These are phyloP conservation scores for Procambarus clarkii DNA, from an alignment of 1,140 invertebrate species.

Conservation along the genomic window DNA sequence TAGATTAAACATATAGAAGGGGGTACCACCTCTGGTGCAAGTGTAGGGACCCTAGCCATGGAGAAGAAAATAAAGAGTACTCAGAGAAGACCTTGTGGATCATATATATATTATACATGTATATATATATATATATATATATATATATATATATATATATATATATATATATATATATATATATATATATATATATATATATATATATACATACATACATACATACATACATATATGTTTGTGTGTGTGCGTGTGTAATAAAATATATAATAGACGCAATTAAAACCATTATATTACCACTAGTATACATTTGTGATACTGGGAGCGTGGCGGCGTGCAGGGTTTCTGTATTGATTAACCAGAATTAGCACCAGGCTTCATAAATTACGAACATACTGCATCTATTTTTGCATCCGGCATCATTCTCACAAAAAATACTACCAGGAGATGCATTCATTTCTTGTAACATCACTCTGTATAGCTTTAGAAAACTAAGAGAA, in stretches of 20 bases:
- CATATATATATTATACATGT: background rate
- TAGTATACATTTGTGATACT: background rate
- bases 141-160: background rate
- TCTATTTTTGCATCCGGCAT: background rate
- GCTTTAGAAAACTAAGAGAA: background rate
- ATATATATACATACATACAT: background rate
- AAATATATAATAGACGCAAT: no score
- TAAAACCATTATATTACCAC: no score
- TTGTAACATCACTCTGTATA: background rate
- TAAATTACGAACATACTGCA: background rate
- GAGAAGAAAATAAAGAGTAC: no score
- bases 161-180: conserved; percentile 22
- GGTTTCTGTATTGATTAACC: background rate
- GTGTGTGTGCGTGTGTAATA: no score
- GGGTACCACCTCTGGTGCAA: no score
- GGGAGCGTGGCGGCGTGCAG: background rate
- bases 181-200: conserved; percentile 33
- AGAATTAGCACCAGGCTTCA: background rate
- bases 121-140: background rate
- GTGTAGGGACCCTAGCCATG: no score
- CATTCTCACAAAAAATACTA: no score
- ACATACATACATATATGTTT: no score
- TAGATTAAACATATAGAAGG: no score
- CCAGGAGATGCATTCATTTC: no score
- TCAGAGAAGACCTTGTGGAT: no score